Conservation (phyloP, 2,888 invertebrate species). For the Alentia gelatinosa region DNA sequence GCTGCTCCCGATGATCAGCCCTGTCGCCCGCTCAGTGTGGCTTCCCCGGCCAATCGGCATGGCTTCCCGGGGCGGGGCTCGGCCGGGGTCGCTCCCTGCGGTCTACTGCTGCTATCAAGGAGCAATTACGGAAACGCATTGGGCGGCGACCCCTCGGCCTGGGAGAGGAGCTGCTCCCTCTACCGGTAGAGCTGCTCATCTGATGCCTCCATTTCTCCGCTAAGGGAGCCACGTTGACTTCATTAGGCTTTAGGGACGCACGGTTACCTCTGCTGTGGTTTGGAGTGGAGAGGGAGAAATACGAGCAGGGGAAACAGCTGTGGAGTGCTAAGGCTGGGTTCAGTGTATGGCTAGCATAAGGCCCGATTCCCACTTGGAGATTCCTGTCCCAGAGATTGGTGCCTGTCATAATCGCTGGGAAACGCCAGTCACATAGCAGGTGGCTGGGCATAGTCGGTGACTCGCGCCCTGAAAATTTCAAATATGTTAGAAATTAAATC, state of each 20-base stretch:
- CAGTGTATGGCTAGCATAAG: too few species aligned
- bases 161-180: not conserved
- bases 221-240: not conserved
- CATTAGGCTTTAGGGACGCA: conserved; percentile 7
- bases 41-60: not conserved
- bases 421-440: too few species aligned
- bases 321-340: too few species aligned
- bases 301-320: too few species aligned
- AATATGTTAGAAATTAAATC: too few species aligned
- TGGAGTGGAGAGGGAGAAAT: not conserved
- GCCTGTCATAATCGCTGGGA: too few species aligned
- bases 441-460: too few species aligned
- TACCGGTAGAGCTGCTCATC: not conserved
- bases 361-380: too few species aligned
- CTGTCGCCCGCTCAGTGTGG: not conserved
- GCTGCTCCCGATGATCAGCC: not conserved
- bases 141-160: not conserved
- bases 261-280: not conserved
- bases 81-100: not conserved
- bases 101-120: not conserved
- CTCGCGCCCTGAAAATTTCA: too few species aligned
- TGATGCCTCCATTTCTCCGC: not conserved
- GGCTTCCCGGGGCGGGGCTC: not conserved
- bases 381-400: too few species aligned
- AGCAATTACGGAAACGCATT: conserved; percentile 21